phyloP scores from a whole-genome alignment of 2,888 invertebrate genomes.

The Eurytoma adleriae region DNA sequence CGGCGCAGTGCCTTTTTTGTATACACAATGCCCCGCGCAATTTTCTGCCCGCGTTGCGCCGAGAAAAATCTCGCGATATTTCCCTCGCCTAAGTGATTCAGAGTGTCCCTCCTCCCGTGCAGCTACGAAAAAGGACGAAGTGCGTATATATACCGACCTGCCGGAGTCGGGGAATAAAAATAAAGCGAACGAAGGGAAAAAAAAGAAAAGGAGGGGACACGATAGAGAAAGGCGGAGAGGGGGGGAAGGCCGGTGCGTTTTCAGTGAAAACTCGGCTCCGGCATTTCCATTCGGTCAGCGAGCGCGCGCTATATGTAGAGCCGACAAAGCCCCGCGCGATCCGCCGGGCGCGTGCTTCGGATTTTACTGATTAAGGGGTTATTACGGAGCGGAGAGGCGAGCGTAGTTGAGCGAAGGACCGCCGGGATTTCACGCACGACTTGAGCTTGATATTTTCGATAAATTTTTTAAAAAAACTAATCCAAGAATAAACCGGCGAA shows the following conservation, averaged over 20 bases:
- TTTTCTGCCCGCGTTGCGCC: constrained; percentile 11
- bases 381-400: constrained; percentile 13
- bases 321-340: constrained; percentile 49
- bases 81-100: neutral
- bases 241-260: constrained; percentile 1
- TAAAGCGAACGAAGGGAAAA: constrained; percentile 1
- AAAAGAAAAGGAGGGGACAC: neutral
- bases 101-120: neutral
- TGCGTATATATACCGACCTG: too few relatives aligned
- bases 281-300: neutral
- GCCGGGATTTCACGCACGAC: neutral
- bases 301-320: neutral
- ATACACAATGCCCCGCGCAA: constrained; percentile 3
- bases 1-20: neutral
- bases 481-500: neutral
- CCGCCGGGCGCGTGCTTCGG: constrained; percentile 42
- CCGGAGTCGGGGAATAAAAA: neutral
- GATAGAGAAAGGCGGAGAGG: neutral
- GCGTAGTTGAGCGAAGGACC: neutral
- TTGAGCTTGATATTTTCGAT: neutral
- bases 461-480: neutral
- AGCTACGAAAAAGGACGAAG: neutral
- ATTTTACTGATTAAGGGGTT: constrained; percentile 54
- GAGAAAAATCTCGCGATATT: neutral
- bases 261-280: constrained; percentile 13